These are phyloP conservation scores for Drosophila cardini DNA, from an alignment of 1,140 invertebrate genomes.

Conservation along the genomic window DNA sequence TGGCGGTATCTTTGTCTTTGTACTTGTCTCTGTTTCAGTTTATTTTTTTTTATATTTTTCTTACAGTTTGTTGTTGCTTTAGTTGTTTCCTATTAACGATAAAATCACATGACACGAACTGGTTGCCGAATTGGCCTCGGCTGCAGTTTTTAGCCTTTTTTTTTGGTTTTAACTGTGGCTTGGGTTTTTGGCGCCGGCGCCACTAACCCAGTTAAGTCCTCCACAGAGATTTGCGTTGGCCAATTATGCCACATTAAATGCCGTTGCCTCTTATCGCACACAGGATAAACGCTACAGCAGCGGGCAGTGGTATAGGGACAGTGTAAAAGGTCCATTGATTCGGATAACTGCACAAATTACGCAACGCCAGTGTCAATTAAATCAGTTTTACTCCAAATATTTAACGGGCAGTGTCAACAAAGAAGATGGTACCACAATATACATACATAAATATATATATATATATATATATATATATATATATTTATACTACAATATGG, in stretches of 20 bases:
- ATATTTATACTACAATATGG: conserved; percentile 28
- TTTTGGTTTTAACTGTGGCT: conserved; percentile 18
- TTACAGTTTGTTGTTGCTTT: conserved; percentile 55
- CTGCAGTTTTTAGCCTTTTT: conserved; percentile 45
- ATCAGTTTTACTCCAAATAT: conserved; percentile 83
- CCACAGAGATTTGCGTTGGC: conserved; percentile 49
- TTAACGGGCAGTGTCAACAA: conserved; percentile 74
- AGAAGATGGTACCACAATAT: conserved; percentile 19
- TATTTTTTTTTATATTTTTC: conserved; percentile 21
- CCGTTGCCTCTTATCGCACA: conserved; percentile 67
- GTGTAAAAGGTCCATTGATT: conserved; percentile 21
- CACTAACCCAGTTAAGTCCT: conserved; percentile 77
- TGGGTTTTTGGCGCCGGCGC: conserved; percentile 70
- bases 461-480: conserved; percentile 1
- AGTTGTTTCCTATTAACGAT: conserved; percentile 83
- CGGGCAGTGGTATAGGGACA: conserved; percentile 17
- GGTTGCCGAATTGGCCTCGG: conserved; percentile 76
- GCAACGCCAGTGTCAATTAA: conserved; percentile 81
- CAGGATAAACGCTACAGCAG: conserved; percentile 17
- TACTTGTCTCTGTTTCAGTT: conserved; percentile 65
- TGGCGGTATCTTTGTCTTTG: conserved; percentile 72
- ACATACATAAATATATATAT: no score
- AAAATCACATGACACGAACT: conserved; percentile 83
- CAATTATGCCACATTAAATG: conserved; percentile 79
- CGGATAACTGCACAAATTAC: conserved; percentile 62